Percentiles rank a stretch among this genome's conserved stretches.
phyloP scores from a whole-genome alignment of 2,113 vertebrate species.

The Heterochromis multidens region DNA sequence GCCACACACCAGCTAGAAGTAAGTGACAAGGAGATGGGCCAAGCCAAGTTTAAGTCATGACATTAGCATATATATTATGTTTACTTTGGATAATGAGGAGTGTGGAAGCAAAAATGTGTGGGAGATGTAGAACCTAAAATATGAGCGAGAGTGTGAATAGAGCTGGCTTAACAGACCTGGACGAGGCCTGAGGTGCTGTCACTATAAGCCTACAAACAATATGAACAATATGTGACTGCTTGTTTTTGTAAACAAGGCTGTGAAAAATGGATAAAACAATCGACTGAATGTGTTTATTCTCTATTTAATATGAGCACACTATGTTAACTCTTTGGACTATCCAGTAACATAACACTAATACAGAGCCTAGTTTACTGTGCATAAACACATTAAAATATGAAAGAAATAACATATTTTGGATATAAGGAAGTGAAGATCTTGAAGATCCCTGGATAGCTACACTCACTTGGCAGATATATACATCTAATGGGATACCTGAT shows the following conservation, averaged over 20 bases:
- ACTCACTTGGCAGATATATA: not conserved
- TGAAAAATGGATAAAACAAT: not conserved
- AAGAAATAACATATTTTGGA: not conserved
- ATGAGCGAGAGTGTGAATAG: not conserved
- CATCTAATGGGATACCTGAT: not conserved
- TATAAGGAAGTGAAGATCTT: not conserved
- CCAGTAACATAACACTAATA: not conserved
- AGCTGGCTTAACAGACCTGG: not conserved
- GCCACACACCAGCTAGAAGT: not conserved
- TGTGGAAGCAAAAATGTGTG: not conserved
- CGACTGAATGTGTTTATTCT: not conserved
- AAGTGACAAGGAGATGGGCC: not conserved
- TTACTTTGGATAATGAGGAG: not conserved
- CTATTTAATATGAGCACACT: not conserved
- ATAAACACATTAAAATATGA: not conserved
- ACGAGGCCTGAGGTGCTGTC: not conserved
- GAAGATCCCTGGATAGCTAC: not conserved
- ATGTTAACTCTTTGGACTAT: too few relatives aligned
- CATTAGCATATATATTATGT: not conserved
- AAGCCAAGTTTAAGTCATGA: not conserved
- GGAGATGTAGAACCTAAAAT: not conserved
- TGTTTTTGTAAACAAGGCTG: not conserved
- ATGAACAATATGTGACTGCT: not conserved
- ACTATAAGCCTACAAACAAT: not conserved
- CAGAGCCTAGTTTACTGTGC: not conserved